Evolutionary conservation across 2,888 invertebrate species (phyloP).

Genomic region (Hyalella azteca): DNA sequence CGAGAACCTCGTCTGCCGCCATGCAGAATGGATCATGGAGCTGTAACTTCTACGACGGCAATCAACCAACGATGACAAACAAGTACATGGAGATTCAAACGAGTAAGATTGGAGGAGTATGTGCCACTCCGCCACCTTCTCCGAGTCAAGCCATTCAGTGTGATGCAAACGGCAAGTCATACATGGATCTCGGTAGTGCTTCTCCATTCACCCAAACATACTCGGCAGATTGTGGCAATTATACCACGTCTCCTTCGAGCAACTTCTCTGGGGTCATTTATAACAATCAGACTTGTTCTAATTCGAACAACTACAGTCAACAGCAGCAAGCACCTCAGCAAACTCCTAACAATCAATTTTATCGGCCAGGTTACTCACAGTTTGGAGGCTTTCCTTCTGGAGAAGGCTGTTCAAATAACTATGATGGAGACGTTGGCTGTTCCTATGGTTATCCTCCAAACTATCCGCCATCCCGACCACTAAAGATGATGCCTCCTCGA

Average conservation of each 20-base stretch:
- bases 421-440: conserved; percentile 42
- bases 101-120: conserved; percentile 36
- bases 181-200: conserved; percentile 77
- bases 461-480: conserved; percentile 13
- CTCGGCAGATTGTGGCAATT: conserved; percentile 54
- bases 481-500: conserved; percentile 41
- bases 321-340: conserved; percentile 40
- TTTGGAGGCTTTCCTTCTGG: conserved; percentile 42
- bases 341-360: conserved; percentile 32
- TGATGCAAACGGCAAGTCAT: conserved; percentile 89
- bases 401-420: conserved; percentile 42
- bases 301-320: conserved; percentile 45
- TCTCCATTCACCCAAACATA: conserved; percentile 55
- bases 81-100: conserved; percentile 58
- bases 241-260: conserved; percentile 56
- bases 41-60: conserved; percentile 56
- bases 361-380: conserved; percentile 38
- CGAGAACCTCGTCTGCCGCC: conserved; percentile 42
- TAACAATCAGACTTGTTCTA: conserved; percentile 54
- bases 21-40: conserved; percentile 51
- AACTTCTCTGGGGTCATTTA: conserved; percentile 42
- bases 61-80: conserved; percentile 53
- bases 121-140: background rate
- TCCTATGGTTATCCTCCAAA: conserved; percentile 46
- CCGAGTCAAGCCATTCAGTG: conserved; percentile 78